Conservation (phyloP, 2,888 invertebrate species). For the Anaspis maculata region DNA sequence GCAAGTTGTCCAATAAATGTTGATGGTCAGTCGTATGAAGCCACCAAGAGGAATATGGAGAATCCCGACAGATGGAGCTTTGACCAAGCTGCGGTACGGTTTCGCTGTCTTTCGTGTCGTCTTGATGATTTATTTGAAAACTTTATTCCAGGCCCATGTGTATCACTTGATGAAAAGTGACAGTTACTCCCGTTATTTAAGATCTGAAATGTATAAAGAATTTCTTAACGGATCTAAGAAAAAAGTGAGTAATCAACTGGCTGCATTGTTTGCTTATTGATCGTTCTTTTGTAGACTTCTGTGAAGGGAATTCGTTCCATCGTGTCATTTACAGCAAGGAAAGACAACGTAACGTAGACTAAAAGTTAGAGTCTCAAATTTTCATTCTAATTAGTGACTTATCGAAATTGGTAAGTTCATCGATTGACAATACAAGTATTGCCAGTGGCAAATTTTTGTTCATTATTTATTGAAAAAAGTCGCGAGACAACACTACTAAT, state of each 20-base stretch:
- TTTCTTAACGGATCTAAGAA: slow-evolving; percentile 92
- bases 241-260: slow-evolving; percentile 67
- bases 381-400: slow-evolving; percentile 24
- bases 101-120: slow-evolving; percentile 23
- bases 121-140: slow-evolving; percentile 2
- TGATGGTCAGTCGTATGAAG: slow-evolving; percentile 84
- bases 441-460: slow-evolving; percentile 16
- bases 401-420: slow-evolving; percentile 24
- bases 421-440: slow-evolving; percentile 32
- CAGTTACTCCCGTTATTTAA: slow-evolving; percentile 93
- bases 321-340: slow-evolving; percentile 69
- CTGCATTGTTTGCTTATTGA: too few relatives aligned
- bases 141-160: slow-evolving; percentile 76
- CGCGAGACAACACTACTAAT: slow-evolving; percentile 4
- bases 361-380: slow-evolving; percentile 14
- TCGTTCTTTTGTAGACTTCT: slow-evolving; percentile 77
- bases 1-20: slow-evolving; percentile 97
- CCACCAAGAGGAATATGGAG: slow-evolving; percentile 71
- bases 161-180: slow-evolving; percentile 99
- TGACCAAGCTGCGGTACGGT: slow-evolving; percentile 93
- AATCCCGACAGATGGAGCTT: slow-evolving; percentile 89
- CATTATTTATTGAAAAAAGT: not conserved
- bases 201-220: slow-evolving; percentile 98
- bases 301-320: slow-evolving; percentile 80
- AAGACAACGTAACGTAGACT: slow-evolving; percentile 49